A percentile compares a stretch with the other conserved stretches of the same genome.
Conservation (phyloP, 2,113 vertebrate species). For the Oostethus manadensis region DNA sequence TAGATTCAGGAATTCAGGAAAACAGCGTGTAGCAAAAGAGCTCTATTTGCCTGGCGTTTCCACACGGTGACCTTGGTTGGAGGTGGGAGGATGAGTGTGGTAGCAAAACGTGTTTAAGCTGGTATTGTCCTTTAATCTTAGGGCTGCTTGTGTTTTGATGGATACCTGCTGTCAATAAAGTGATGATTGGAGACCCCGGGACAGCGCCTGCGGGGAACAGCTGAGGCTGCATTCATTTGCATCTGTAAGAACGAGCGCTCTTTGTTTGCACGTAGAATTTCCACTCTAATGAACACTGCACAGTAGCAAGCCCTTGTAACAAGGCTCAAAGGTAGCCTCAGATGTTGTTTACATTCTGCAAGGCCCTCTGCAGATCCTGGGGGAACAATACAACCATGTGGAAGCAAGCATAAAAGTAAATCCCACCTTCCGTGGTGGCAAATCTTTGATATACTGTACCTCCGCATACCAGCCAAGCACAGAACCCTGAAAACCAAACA, state of each 20-base stretch:
- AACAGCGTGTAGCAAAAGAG: slow-evolving; percentile 20
- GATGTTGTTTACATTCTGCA: slow-evolving; percentile 62
- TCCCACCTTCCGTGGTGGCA: slow-evolving; percentile 16
- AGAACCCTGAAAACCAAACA: slow-evolving; percentile 40
- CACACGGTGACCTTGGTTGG: slow-evolving; percentile 50
- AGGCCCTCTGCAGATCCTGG: slow-evolving; percentile 35
- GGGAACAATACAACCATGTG: slow-evolving; percentile 31
- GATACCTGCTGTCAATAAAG: slow-evolving; percentile 58
- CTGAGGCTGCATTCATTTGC: slow-evolving; percentile 69
- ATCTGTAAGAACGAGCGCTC: slow-evolving; percentile 62
- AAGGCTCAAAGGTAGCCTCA: slow-evolving; percentile 53
- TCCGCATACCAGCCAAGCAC: slow-evolving; percentile 19
- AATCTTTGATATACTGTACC: slow-evolving; percentile 44
- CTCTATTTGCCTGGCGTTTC: slow-evolving; percentile 30
- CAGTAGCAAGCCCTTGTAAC: slow-evolving; percentile 53
- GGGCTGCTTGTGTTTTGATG: slow-evolving; percentile 28
- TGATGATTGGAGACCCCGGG: slow-evolving; percentile 63
- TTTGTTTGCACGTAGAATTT: slow-evolving; percentile 74
- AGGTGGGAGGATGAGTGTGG: slow-evolving; percentile 36
- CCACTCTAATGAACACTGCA: slow-evolving; percentile 64
- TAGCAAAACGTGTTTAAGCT: slow-evolving; percentile 41
- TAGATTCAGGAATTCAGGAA: slow-evolving; percentile 25
- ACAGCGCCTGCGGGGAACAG: slow-evolving; percentile 65
- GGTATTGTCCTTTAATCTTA: slow-evolving; percentile 52
- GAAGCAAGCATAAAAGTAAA: slow-evolving; percentile 24